Percentiles rank a stretch among this genome's conserved stretches.
Evolutionary conservation across 1,140 invertebrate species (phyloP).

Genomic region (Drosophila punjabiensis): DNA sequence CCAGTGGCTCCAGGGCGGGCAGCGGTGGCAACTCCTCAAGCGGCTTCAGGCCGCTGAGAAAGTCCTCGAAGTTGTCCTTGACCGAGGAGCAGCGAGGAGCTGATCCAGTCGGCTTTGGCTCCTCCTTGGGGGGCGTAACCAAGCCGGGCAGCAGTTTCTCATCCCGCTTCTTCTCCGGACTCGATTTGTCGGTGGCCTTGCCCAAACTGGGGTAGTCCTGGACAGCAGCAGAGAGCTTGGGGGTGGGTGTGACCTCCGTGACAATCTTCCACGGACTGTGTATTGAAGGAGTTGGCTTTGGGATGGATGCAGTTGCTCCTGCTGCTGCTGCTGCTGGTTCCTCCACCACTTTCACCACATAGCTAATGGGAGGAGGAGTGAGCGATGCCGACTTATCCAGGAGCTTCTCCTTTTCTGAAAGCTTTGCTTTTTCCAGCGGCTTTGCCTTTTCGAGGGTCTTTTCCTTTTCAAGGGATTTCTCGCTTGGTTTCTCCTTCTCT

Average conservation of each 20-base stretch:
- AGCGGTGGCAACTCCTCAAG: slow-evolving; percentile 70
- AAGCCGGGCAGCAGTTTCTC: slow-evolving; percentile 32
- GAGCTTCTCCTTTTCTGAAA: slow-evolving; percentile 1
- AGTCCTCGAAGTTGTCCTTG: slow-evolving; percentile 66
- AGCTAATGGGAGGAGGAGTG: background rate
- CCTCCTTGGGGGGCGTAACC: slow-evolving; percentile 20
- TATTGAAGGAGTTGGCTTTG: background rate
- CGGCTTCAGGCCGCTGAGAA: slow-evolving; percentile 57
- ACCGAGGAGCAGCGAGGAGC: background rate
- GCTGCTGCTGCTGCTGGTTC: background rate
- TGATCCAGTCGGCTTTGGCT: background rate
- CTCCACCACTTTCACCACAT: slow-evolving; percentile 21
- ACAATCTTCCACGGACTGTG: slow-evolving; percentile 35
- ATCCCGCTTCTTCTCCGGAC: slow-evolving; percentile 41
- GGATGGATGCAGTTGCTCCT: background rate
- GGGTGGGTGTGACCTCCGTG: slow-evolving; percentile 1
- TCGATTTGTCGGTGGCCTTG: slow-evolving; percentile 12
- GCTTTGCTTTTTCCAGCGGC: background rate
- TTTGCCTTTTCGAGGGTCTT: slow-evolving; percentile 12
- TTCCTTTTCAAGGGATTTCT: slow-evolving; percentile 17
- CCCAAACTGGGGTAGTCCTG: slow-evolving; percentile 41
- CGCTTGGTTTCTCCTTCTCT: slow-evolving; percentile 13
- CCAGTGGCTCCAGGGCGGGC: slow-evolving; percentile 70
- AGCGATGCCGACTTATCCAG: background rate
- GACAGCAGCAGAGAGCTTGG: slow-evolving; percentile 25